Base-by-base conservation (phyloP, 2,888 invertebrate species). In the Embidobia sp. region DNA sequence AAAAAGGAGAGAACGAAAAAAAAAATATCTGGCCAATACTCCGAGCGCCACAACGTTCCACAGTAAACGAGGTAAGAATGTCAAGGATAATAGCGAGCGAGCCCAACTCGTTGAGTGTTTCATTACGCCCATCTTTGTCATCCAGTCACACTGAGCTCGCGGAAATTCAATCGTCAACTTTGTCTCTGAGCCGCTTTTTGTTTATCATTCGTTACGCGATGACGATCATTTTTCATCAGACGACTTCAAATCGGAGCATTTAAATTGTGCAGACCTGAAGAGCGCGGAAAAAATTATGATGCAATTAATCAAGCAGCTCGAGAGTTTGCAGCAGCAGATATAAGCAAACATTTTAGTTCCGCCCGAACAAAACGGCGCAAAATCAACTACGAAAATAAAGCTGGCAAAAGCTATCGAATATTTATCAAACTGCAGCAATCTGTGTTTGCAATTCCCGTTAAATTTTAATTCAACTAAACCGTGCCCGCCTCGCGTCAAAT, bases 71-170 rank as follows among this genome's bases (percentile, higher is more conserved):
- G 79, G 74, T 78, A 78, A 75, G 79, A 79, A 78, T 79, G 80
- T 82, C 81, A 80, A 79, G 64, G 70, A 73, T 82, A 81, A 80
- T 82, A 76, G 77, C 72, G 49, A 73, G 66, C 59, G 37, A 79
- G 69, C 61, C 70, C 67, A 66, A 78, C 69, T 79, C 70, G 73
- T 73, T 72, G 53, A 77, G 79, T 80, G 59, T 80, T 82, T 82
- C 82, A 79, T 79, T 79, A 77, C 72, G 69, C 37, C 53, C 67
- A 70, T 78, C 78, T 79, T 80, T 79, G 74, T 80, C 79, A 79
- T 77, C 73, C 70, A 70, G 69, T 73, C 69, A 66, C 80, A 74
- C 79, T 76, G 72, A 59, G 76, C 66, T 66, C 48, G 57, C 37
- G 72, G 78, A 81, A 79, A 79, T 81, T 79, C 79, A 79, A 79